A percentile compares a stretch with the other conserved stretches of the same genome.
Evolutionary conservation across 37 sponge, comb jelly and placozoan species (phyloP).

Genomic region (Mnemiopsis leidyi): DNA sequence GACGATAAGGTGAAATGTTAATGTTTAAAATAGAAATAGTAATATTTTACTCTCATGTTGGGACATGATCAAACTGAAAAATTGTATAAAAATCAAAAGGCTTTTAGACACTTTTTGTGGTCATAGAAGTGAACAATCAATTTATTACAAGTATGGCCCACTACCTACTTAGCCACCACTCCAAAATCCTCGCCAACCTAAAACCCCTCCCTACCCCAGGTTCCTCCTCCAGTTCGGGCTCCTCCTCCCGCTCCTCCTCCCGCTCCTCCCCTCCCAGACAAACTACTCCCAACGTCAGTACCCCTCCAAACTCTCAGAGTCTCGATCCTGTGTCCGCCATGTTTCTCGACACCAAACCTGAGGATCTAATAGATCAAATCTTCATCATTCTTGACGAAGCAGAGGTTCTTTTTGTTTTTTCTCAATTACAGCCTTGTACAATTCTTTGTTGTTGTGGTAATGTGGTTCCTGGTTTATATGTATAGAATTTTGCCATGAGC

Average conservation of each 20-base stretch:
- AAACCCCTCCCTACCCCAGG: neutral
- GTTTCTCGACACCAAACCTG: slow-evolving; percentile 32
- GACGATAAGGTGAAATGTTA: no score
- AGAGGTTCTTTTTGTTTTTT: neutral
- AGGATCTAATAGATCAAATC: slow-evolving; percentile 28
- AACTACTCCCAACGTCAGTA: neutral
- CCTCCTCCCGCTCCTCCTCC: neutral
- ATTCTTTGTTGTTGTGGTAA: no score
- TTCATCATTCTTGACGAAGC: slow-evolving; percentile 52
- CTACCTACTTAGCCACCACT: no score
- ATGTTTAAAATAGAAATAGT: no score
- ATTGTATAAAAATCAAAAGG: no score
- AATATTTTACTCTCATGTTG: no score
- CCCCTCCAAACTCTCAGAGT: neutral
- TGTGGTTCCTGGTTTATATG: no score
- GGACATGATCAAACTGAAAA: no score
- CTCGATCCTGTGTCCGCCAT: slow-evolving; percentile 1
- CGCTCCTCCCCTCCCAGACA: neutral
- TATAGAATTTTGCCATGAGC: no score
- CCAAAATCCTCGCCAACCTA: neutral
- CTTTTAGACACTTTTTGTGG: neutral
- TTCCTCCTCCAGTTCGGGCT: neutral
- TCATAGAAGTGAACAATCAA: neutral
- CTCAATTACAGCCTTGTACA: no score
- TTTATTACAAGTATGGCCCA: no score